phyloP scores from a whole-genome alignment of 1,140 invertebrate genomes.

The Caenorhabditis latens region DNA sequence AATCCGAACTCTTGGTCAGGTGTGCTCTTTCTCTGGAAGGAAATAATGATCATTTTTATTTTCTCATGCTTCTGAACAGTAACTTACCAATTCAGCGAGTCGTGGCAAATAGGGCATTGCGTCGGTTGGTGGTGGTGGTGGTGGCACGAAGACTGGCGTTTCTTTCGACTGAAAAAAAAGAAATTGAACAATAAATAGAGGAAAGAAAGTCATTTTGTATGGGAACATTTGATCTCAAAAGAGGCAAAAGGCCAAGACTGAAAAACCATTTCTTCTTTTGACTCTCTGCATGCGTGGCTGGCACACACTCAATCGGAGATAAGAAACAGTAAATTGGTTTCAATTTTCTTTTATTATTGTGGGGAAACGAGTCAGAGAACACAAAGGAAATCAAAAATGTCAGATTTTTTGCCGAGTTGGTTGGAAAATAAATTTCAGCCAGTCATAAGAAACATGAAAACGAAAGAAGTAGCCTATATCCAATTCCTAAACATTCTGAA shows the following conservation, averaged over 20 bases:
- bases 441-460: neutral
- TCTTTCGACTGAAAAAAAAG: slow-evolving; percentile 56
- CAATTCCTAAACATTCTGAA: neutral
- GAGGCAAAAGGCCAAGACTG: slow-evolving; percentile 35
- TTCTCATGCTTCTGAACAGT: neutral
- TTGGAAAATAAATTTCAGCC: neutral
- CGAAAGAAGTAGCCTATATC: too few relatives aligned
- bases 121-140: slow-evolving; percentile 61
- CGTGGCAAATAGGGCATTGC: slow-evolving; percentile 49
- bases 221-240: slow-evolving; percentile 3
- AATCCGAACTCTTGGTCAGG: slow-evolving; percentile 92
- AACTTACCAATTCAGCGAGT: slow-evolving; percentile 63
- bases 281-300: neutral
- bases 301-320: neutral
- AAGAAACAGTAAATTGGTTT: neutral
- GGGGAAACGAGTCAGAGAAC: neutral
- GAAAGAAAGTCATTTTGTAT: neutral
- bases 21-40: slow-evolving; percentile 69
- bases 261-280: neutral
- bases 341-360: neutral
- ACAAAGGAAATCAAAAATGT: neutral
- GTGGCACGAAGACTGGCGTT: slow-evolving; percentile 62
- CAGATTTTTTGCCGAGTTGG: neutral
- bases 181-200: neutral
- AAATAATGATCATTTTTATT: neutral